These are phyloP conservation scores for Dermochelys coriacea DNA, from an alignment of 2,797 vertebrate genomes.

Conservation along the genomic window DNA sequence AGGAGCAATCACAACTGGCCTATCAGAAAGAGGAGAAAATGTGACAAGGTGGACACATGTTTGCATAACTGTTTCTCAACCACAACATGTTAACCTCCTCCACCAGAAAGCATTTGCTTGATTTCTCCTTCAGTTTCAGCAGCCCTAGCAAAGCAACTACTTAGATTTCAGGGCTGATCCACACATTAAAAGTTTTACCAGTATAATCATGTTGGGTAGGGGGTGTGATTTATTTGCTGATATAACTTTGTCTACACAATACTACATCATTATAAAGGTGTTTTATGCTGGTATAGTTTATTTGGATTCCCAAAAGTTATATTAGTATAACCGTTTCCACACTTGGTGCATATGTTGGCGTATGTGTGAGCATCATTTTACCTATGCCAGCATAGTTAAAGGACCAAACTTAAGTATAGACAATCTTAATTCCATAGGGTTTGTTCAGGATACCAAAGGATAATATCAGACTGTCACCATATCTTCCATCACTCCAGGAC, in stretches of 20 bases:
- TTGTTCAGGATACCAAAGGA: background rate
- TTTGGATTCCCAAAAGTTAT: background rate
- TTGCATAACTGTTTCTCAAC: background rate
- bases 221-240: background rate
- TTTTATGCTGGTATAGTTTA: background rate
- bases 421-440: background rate
- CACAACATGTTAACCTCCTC: background rate
- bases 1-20: too few species aligned
- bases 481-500: background rate
- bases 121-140: background rate
- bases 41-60: background rate
- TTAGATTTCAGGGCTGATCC: too few species aligned
- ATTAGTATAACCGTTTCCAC: too few species aligned
- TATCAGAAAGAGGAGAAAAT: background rate
- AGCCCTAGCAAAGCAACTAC: background rate
- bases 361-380: background rate
- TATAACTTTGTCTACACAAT: background rate
- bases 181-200: too few species aligned
- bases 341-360: too few species aligned
- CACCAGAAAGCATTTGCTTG: background rate
- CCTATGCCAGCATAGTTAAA: background rate
- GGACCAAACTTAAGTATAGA: background rate
- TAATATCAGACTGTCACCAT: background rate
- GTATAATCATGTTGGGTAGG: background rate
- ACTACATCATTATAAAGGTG: background rate